Conservation (phyloP, 2,113 vertebrate genomes). For the Anas platyrhynchos region DNA sequence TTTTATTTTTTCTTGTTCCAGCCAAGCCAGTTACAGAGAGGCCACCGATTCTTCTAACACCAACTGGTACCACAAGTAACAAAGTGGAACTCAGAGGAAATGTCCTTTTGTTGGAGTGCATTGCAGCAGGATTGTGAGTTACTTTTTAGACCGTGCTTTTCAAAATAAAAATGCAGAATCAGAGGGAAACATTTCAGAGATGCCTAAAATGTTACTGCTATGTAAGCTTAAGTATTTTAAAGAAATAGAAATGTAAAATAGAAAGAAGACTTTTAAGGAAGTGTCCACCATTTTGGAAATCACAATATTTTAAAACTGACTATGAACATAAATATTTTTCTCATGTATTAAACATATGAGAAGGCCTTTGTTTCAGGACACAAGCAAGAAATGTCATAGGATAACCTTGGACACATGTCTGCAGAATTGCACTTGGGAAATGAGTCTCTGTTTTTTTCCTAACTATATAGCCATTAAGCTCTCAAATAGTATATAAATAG, state of each 20-base stretch:
- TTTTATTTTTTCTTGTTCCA: conserved; percentile 66
- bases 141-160: not conserved
- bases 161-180: not conserved
- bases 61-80: conserved; percentile 83
- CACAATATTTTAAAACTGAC: not conserved
- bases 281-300: not conserved
- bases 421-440: not conserved
- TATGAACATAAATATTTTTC: not conserved
- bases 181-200: not conserved
- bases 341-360: not conserved
- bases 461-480: not conserved
- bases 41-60: conserved; percentile 87
- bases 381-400: not conserved
- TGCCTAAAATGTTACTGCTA: not conserved
- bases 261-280: not conserved
- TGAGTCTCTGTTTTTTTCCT: not conserved
- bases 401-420: not conserved
- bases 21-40: conserved; percentile 86
- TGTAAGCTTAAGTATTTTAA: not conserved
- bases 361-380: not conserved
- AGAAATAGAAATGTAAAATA: not conserved
- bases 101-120: conserved; percentile 91
- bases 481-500: not conserved
- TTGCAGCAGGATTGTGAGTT: conserved; percentile 96
- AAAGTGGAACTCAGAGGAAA: conserved; percentile 92